phyloP scores from a whole-genome alignment of 2,888 invertebrate species.

The Tolmerus cingulatus region DNA sequence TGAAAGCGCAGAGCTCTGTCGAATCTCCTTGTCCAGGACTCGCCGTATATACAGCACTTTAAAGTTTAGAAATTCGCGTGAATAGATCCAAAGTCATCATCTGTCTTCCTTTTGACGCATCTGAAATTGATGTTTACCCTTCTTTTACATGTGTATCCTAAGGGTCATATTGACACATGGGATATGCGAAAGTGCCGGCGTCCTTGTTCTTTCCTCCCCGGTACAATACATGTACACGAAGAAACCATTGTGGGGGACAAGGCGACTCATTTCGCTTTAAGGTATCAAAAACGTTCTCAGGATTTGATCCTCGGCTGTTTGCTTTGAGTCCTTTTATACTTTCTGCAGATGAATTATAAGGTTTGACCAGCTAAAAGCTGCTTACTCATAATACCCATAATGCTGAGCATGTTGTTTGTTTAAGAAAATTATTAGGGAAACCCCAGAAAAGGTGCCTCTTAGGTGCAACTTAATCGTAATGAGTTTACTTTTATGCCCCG shows the following conservation, averaged over 20 bases:
- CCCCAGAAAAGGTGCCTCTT: conserved; percentile 17
- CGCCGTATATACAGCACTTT: neutral
- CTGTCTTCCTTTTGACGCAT: conserved; percentile 46
- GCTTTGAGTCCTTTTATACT: conserved; percentile 15
- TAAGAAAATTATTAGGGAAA: conserved; percentile 7
- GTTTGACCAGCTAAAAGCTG: conserved; percentile 19
- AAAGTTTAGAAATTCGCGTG: conserved; percentile 46
- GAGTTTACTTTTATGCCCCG: conserved; percentile 11
- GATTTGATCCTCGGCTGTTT: conserved; percentile 22
- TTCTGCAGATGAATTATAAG: conserved; percentile 1
- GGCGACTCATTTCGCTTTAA: conserved; percentile 12
- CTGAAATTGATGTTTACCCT: conserved; percentile 49
- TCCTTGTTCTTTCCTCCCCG: conserved; percentile 1
- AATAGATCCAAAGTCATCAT: conserved; percentile 46
- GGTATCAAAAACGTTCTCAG: conserved; percentile 13
- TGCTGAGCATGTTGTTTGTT: conserved; percentile 17
- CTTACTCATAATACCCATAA: conserved; percentile 19
- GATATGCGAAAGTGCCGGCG: conserved; percentile 39
- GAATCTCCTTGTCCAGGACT: neutral
- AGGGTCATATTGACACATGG: conserved; percentile 48
- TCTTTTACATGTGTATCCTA: conserved; percentile 48
- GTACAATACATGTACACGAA: neutral
- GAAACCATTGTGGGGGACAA: neutral
- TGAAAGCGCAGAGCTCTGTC: neutral
- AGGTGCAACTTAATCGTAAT: conserved; percentile 10